Conservation (phyloP, 1,140 invertebrate genomes). For the Drosophila hydei region DNA sequence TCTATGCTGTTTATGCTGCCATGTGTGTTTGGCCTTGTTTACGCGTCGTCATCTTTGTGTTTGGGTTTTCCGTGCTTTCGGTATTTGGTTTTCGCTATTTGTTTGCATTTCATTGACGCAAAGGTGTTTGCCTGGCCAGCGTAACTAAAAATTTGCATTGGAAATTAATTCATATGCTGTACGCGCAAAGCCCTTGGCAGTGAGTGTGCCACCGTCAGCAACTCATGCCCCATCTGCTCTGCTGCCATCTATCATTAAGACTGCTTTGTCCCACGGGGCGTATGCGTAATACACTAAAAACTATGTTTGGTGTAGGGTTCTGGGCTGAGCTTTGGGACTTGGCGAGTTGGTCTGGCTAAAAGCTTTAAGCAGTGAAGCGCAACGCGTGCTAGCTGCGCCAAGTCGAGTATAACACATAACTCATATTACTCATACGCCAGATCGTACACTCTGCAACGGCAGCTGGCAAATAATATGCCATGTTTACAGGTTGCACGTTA, state of each 20-base stretch:
- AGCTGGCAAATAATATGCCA: neutral
- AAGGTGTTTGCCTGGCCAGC: slow-evolving; percentile 50
- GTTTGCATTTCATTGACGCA: slow-evolving; percentile 75
- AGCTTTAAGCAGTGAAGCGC: slow-evolving; percentile 42
- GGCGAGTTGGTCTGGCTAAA: slow-evolving; percentile 15
- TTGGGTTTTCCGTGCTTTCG: slow-evolving; percentile 26
- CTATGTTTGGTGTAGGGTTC: neutral
- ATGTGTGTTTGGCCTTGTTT: slow-evolving; percentile 57
- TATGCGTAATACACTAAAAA: slow-evolving; percentile 29
- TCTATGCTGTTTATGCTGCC: slow-evolving; percentile 63
- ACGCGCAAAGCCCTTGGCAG: slow-evolving; percentile 27
- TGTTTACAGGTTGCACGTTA: slow-evolving; percentile 2
- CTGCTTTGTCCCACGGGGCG: slow-evolving; percentile 27
- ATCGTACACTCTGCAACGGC: neutral
- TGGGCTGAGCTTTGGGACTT: neutral
- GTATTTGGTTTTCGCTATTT: slow-evolving; percentile 61
- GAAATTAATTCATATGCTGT: slow-evolving; percentile 72
- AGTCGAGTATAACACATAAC: slow-evolving; percentile 14
- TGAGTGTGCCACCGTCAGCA: neutral
- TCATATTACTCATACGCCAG: slow-evolving; percentile 44
- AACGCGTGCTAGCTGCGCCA: neutral
- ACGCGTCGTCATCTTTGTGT: slow-evolving; percentile 41
- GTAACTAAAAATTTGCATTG: slow-evolving; percentile 66
- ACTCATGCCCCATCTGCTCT: too few relatives aligned
- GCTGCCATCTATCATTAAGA: slow-evolving; percentile 35